Conservation (phyloP, 2,888 invertebrate species). For the Gastracanthus pulcherrimus region DNA sequence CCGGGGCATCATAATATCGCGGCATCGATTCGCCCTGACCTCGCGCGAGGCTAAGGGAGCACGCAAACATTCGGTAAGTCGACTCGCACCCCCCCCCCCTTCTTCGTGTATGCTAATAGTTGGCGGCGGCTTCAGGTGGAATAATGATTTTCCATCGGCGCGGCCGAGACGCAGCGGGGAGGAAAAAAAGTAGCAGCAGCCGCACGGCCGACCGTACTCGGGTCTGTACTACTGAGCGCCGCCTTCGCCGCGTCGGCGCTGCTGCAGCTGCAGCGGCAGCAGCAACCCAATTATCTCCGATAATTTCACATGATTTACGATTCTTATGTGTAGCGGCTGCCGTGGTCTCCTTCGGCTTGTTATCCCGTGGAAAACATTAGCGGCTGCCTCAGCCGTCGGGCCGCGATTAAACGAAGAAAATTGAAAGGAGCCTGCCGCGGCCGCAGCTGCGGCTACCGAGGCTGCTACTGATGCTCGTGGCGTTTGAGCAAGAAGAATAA, state of each 20-base stretch:
- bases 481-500: background rate
- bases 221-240: background rate
- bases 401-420: background rate
- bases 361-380: no score
- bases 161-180: background rate
- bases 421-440: background rate
- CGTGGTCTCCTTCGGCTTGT: background rate
- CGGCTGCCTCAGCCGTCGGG: no score
- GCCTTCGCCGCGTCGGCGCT: no score
- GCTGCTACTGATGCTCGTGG: background rate
- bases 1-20: background rate
- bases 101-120: background rate
- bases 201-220: background rate
- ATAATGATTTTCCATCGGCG: background rate
- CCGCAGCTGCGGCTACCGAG: background rate
- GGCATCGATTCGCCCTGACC: conserved; percentile 13
- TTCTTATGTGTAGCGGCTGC: background rate
- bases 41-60: no score
- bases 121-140: background rate
- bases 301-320: background rate
- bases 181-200: background rate
- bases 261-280: background rate
- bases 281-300: background rate
- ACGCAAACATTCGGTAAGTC: background rate
- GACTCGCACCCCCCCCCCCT: background rate